phyloP scores from a whole-genome alignment of 2,797 vertebrate genomes.

The Sparus aurata region DNA sequence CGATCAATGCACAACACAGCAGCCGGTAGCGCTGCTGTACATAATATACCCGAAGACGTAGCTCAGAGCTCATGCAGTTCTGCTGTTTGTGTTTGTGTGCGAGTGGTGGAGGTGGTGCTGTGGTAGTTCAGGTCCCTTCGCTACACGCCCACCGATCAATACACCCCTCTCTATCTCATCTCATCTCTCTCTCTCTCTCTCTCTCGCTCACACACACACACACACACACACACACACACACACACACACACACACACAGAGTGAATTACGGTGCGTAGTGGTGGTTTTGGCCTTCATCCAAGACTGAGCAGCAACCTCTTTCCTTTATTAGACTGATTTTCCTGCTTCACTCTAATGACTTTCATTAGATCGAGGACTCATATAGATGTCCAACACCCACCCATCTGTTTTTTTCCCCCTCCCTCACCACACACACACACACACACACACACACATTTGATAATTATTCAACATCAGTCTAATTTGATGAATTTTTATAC shows the following conservation, averaged over 20 bases:
- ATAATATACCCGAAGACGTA: constrained; percentile 44
- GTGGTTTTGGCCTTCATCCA: constrained; percentile 62
- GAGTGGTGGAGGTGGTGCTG: constrained; percentile 38
- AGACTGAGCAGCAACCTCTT: constrained; percentile 47
- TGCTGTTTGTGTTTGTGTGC: constrained; percentile 20
- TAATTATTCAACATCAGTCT: not conserved
- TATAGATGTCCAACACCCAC: constrained; percentile 33
- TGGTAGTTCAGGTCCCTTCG: constrained; percentile 42
- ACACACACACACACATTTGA: not conserved
- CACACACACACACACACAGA: constrained; percentile 37
- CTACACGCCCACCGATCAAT: constrained; percentile 58
- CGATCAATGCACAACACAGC: constrained; percentile 43
- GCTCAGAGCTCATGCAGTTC: constrained; percentile 28
- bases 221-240: constrained; percentile 41
- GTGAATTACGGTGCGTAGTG: constrained; percentile 37
- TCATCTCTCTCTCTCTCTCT: not conserved
- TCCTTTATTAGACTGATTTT: constrained; percentile 66
- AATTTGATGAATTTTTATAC: constrained; percentile 10
- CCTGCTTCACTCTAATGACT: constrained; percentile 55
- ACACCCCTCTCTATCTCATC: constrained; percentile 23
- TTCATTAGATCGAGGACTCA: constrained; percentile 60
- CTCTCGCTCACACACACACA: constrained; percentile 31
- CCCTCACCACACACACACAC: not conserved
- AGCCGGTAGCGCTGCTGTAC: constrained; percentile 29
- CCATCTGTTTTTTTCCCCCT: not conserved